These are phyloP conservation scores for Sphinx pinastri DNA, from an alignment of 2,888 invertebrate genomes.

Conservation along the genomic window DNA sequence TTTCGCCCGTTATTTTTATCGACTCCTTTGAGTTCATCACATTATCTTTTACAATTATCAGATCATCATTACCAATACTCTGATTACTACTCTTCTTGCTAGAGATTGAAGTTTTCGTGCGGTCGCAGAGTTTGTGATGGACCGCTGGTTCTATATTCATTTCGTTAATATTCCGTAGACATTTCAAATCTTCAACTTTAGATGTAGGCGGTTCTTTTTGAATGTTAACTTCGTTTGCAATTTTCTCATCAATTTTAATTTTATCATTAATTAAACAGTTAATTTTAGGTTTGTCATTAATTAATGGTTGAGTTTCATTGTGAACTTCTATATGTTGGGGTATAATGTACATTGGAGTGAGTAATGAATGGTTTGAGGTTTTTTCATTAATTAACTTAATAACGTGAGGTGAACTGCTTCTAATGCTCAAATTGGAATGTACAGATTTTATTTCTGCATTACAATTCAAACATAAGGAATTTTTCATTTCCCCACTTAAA, in stretches of 20 bases:
- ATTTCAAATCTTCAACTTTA: slow-evolving; percentile 58
- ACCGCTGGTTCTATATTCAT: slow-evolving; percentile 77
- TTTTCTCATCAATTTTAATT: slow-evolving; percentile 51
- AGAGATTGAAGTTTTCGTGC: slow-evolving; percentile 72
- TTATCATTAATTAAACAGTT: slow-evolving; percentile 50
- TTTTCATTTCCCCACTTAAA: slow-evolving; percentile 75
- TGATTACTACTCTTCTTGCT: slow-evolving; percentile 74
- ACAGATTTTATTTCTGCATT: slow-evolving; percentile 82
- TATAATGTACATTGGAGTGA: slow-evolving; percentile 64
- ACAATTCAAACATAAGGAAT: slow-evolving; percentile 84
- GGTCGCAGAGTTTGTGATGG: slow-evolving; percentile 86
- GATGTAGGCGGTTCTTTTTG: slow-evolving; percentile 47
- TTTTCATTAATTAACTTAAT: slow-evolving; percentile 68
- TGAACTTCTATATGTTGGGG: slow-evolving; percentile 55
- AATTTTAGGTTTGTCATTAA: slow-evolving; percentile 49
- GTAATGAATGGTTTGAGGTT: slow-evolving; percentile 49
- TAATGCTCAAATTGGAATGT: slow-evolving; percentile 70
- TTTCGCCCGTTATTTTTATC: slow-evolving; percentile 55
- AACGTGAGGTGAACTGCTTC: slow-evolving; percentile 68
- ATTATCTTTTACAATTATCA: slow-evolving; percentile 57
- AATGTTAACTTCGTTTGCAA: slow-evolving; percentile 45
- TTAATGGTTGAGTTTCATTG: slow-evolving; percentile 42
- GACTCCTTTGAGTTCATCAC: slow-evolving; percentile 52
- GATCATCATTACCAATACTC: slow-evolving; percentile 66
- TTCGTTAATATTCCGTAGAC: slow-evolving; percentile 55